phyloP scores from a whole-genome alignment of 2,888 invertebrate species.

The Tipula lateralis region DNA sequence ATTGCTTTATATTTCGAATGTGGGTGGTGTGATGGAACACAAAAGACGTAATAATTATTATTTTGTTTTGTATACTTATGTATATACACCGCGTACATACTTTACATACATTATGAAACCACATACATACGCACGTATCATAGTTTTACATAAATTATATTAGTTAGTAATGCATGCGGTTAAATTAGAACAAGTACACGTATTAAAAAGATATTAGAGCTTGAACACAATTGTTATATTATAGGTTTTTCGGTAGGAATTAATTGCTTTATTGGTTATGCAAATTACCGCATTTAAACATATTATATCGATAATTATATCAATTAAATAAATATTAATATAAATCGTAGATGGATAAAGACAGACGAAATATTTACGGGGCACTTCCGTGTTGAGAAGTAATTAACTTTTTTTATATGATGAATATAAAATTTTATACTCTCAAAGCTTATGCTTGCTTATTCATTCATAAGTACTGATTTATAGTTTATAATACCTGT shows the following conservation, averaged over 20 bases:
- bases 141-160: not conserved
- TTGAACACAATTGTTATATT: not conserved
- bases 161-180: not conserved
- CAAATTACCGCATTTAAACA: not conserved
- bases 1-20: not conserved
- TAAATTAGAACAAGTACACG: not conserved
- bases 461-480: not conserved
- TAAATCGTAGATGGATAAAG: not conserved
- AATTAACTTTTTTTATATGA: not conserved
- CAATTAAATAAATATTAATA: constrained; percentile 4
- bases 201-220: not conserved
- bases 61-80: not conserved
- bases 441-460: not conserved
- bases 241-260: not conserved
- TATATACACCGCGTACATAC: not conserved
- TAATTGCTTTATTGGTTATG: constrained; percentile 19
- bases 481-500: not conserved
- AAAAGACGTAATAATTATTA: not conserved
- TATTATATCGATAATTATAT: constrained; percentile 3
- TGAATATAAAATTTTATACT: not conserved
- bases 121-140: not conserved
- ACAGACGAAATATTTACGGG: not conserved
- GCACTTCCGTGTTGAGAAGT: not conserved
- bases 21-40: not conserved
- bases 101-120: not conserved